These are phyloP conservation scores for Candoia aspera DNA, from an alignment of 2,113 vertebrate genomes.

Conservation along the genomic window DNA sequence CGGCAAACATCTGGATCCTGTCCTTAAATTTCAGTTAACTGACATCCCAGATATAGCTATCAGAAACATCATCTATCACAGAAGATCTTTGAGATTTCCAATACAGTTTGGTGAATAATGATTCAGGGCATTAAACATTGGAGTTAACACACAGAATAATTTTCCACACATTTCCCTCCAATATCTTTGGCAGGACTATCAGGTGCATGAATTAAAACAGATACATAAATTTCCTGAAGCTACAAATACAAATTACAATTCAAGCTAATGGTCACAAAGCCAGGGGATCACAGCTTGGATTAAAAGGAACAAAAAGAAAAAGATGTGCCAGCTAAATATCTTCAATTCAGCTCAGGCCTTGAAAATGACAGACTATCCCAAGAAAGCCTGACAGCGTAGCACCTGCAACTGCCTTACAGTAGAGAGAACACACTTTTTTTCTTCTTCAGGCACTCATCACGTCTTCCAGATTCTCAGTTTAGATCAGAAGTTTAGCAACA, in stretches of 20 bases:
- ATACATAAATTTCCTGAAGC: background rate
- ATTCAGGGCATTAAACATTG: background rate
- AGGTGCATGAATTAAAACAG: background rate
- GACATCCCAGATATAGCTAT: background rate
- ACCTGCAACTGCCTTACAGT: background rate
- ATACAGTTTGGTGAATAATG: background rate
- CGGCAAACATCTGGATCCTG: background rate
- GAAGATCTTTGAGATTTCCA: background rate
- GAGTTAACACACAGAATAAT: slow-evolving; percentile 2
- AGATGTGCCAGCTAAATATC: slow-evolving; percentile 8
- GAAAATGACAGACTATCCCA: slow-evolving; percentile 6
- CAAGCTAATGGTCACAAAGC: background rate
- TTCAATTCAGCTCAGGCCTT: slow-evolving; percentile 16
- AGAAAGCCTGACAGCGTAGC: background rate
- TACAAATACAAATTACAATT: background rate
- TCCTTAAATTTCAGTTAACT: slow-evolving; percentile 5
- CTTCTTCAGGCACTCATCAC: background rate
- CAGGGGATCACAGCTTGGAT: fast-evolving
- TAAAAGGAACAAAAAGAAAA: slow-evolving; percentile 17
- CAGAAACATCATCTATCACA: background rate
- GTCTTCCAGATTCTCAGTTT: background rate
- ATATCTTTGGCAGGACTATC: background rate
- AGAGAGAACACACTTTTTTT: background rate
- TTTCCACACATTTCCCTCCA: background rate
- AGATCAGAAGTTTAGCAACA: background rate